Conservation (phyloP, 2,888 invertebrate genomes). For the Hirudinaria manillensis region DNA sequence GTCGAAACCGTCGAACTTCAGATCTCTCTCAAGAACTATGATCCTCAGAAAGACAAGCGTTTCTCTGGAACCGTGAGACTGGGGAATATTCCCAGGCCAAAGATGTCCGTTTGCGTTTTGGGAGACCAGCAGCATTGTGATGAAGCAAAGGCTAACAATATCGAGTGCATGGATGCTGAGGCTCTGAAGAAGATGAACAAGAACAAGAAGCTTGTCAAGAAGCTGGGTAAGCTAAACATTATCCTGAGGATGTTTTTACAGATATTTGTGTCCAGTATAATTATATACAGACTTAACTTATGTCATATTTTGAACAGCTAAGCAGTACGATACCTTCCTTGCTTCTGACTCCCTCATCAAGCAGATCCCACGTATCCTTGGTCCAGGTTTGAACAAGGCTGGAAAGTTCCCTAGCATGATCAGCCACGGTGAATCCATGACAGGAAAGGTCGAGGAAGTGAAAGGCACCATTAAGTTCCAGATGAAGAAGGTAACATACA, state of each 20-base stretch:
- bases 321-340: conserved; percentile 91
- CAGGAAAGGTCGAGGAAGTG: conserved; percentile 91
- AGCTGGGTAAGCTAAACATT: conserved; percentile 67
- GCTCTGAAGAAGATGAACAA: conserved; percentile 97
- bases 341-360: conserved; percentile 98
- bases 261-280: neutral
- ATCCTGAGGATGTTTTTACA: neutral
- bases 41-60: conserved; percentile 99
- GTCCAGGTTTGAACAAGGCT: conserved; percentile 98
- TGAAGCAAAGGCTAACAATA: conserved; percentile 81
- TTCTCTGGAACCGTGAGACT: conserved; percentile 99
- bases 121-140: conserved; percentile 99
- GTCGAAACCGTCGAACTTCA: conserved; percentile 96
- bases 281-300: no score
- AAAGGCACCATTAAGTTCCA: conserved; percentile 99
- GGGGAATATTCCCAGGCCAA: conserved; percentile 94
- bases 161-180: conserved; percentile 96
- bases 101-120: conserved; percentile 89
- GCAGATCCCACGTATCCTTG: conserved; percentile 77
- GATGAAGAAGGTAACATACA: conserved; percentile 99
- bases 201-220: conserved; percentile 99
- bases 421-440: conserved; percentile 93
- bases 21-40: conserved; percentile 99
- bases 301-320: conserved; percentile 58
- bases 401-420: conserved; percentile 98